Percentiles rank a stretch among this genome's conserved stretches.
These are phyloP conservation scores for Anarhynchus alexandrinus DNA, from an alignment of 2,113 vertebrate genomes.

Conservation along the genomic window DNA sequence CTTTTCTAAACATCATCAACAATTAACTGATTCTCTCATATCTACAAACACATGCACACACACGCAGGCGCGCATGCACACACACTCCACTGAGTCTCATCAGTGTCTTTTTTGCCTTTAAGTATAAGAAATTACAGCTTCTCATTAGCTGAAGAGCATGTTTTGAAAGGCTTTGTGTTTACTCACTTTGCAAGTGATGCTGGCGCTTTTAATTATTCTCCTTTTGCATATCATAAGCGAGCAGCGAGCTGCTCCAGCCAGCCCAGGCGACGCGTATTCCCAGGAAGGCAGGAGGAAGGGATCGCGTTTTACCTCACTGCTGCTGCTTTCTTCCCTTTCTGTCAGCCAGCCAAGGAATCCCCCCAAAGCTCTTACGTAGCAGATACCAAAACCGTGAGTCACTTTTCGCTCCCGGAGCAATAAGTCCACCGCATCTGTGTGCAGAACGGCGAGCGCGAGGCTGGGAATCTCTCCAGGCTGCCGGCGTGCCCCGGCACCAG, in stretches of 20 bases:
- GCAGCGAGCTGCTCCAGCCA: conserved; percentile 71
- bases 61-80: conserved; percentile 55
- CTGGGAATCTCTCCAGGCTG: conserved; percentile 68
- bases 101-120: conserved; percentile 74
- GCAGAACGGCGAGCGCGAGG: conserved; percentile 17
- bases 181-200: conserved; percentile 81
- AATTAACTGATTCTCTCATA: conserved; percentile 76
- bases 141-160: conserved; percentile 77
- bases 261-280: conserved; percentile 59
- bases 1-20: conserved; percentile 79
- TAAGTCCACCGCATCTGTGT: conserved; percentile 44
- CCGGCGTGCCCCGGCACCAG: conserved; percentile 42
- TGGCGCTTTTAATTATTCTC: conserved; percentile 77
- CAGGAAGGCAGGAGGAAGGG: conserved; percentile 72
- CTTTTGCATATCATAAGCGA: conserved; percentile 74
- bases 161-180: conserved; percentile 79
- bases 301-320: conserved; percentile 70
- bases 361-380: conserved; percentile 78
- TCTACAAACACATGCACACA: conserved; percentile 53
- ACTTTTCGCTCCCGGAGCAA: conserved; percentile 62
- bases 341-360: conserved; percentile 81
- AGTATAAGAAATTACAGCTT: conserved; percentile 81
- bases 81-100: conserved; percentile 69
- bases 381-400: conserved; percentile 76
- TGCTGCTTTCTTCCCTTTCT: conserved; percentile 74